Base-by-base conservation (phyloP, 2,113 vertebrate species). In the Spea multiplicata region DNA sequence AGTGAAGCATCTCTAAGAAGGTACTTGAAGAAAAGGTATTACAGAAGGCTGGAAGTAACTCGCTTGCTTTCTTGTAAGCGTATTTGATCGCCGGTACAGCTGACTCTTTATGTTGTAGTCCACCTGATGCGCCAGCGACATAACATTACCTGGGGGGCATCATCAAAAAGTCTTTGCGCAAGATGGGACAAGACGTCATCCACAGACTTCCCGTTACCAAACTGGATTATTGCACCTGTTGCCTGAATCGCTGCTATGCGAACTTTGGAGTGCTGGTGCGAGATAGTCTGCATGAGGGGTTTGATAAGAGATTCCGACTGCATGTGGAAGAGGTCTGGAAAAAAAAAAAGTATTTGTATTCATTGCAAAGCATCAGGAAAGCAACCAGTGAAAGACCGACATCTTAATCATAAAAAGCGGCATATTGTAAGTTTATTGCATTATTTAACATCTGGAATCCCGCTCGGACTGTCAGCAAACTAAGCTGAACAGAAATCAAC, bases 91-190 rank as follows among this genome's bases (percentile, higher is more conserved):
- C 30, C 30, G 30, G 30, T 30, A 30, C 30, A 30, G 30, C 30
- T 30, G 30, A 30, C 30, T 30, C 30, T 30, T 30, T 2, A 30
- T 30, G 30, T 30, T 30, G 1, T 30, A 30, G 30, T 30, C 30
- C 30, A 30, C 30, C 30, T 1, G 30, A 30, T 30, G 30, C 30
- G 30, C 30, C 30, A 30, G 30, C 30, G 30, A 30, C 30, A 52
- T 7, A 10, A 52, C 50, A 52, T 59, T 86, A 97, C 97, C 95
- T 96, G 94, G 5, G 95, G 93, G 3, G 97, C 94, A 9, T 96
- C 91, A 3, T 99, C 97, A 81, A 99, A 98, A 10, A 98, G 92
- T 8, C 96, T 93, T 86, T 99, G 97, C 0, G 96, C 95, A 81
- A 99, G 84, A 80, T 99, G 97, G 57, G 96, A 94, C 4, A 98